phyloP scores from a whole-genome alignment of 2,113 vertebrate species.

The Galemys pyrenaicus region DNA sequence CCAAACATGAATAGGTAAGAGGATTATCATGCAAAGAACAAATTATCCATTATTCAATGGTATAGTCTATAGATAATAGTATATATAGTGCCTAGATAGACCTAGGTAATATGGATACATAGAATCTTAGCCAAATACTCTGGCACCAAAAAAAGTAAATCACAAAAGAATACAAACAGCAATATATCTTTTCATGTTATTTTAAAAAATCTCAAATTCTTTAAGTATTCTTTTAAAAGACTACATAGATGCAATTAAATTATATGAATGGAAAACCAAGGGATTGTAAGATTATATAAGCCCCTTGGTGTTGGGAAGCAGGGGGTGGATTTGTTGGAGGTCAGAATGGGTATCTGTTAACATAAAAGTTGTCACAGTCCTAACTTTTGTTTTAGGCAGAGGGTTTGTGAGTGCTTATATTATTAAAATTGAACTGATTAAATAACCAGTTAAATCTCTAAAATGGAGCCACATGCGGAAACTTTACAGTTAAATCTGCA shows the following conservation, averaged over 20 bases:
- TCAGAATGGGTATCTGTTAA: neutral
- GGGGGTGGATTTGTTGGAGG: neutral
- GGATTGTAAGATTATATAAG: neutral
- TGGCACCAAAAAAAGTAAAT: neutral
- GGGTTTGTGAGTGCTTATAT: neutral
- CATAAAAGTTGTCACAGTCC: neutral
- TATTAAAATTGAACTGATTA: conserved; percentile 14
- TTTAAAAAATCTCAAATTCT: neutral
- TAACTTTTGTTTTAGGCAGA: neutral
- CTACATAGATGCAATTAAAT: neutral
- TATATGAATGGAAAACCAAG: neutral
- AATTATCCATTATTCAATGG: neutral
- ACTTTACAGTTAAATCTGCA: neutral
- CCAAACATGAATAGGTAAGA: neutral
- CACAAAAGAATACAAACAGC: neutral
- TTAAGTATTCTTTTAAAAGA: neutral
- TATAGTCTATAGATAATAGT: too few species aligned
- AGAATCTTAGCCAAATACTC: neutral
- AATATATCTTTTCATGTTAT: neutral
- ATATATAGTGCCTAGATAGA: neutral
- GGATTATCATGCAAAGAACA: neutral
- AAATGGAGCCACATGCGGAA: neutral
- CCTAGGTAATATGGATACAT: neutral
- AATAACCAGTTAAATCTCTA: neutral
- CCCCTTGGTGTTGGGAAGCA: neutral